phyloP scores from a whole-genome alignment of 2,797 vertebrate species.

The Artibeus jamaicensis region DNA sequence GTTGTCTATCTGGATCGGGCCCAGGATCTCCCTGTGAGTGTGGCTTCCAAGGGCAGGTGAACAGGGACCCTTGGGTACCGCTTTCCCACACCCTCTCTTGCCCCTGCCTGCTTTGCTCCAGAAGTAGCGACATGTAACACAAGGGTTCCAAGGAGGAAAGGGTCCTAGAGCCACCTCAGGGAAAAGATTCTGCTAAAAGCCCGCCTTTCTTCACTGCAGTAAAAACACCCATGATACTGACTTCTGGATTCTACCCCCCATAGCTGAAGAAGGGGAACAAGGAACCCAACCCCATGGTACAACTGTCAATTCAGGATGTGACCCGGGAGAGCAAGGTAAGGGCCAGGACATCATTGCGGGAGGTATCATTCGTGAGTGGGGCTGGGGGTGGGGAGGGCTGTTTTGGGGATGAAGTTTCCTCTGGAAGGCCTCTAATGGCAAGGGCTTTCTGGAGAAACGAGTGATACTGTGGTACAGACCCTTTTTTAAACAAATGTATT shows the following conservation, averaged over 20 bases:
- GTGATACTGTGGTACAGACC: no score
- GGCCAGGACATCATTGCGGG: neutral
- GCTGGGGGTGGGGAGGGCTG: neutral
- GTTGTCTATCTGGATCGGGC: conserved; percentile 92
- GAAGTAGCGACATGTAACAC: neutral
- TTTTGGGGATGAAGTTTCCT: neutral
- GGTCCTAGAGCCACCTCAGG: neutral
- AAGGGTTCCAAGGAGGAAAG: neutral
- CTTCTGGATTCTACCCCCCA: neutral
- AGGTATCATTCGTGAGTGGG: neutral
- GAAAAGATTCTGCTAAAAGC: neutral
- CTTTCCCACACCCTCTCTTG: neutral
- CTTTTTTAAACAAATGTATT: neutral
- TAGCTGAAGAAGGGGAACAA: conserved; percentile 93
- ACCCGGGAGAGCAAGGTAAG: conserved; percentile 92
- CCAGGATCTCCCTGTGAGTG: conserved; percentile 91
- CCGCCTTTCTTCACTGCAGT: neutral
- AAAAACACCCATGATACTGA: neutral
- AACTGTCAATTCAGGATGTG: conserved; percentile 91
- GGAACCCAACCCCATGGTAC: conserved; percentile 92
- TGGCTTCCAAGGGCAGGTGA: neutral
- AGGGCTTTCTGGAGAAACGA: neutral
- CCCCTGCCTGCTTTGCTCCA: neutral
- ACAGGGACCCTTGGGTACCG: neutral
- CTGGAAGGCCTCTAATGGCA: neutral